These are phyloP conservation scores for Drosophila dunni DNA, from an alignment of 1,140 invertebrate genomes.

Conservation along the genomic window DNA sequence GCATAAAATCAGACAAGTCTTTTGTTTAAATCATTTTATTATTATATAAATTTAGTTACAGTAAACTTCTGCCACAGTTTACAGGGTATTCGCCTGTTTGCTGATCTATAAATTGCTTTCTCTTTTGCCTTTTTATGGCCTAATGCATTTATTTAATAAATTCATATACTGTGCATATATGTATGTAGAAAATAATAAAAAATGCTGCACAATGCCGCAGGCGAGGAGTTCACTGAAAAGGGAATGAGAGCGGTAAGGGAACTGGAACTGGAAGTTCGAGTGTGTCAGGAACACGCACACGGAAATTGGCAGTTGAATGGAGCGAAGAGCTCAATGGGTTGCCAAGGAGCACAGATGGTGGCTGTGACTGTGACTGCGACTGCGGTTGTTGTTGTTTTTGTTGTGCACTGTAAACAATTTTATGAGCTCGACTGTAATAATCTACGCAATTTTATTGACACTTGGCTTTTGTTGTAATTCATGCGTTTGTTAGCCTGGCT, in stretches of 20 bases:
- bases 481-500: constrained; percentile 15
- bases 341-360: constrained; percentile 4
- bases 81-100: constrained; percentile 10
- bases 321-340: constrained; percentile 14
- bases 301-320: constrained; percentile 75
- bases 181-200: constrained; percentile 8
- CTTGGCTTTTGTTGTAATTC: constrained; percentile 73
- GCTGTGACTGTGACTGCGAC: not conserved
- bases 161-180: constrained; percentile 55
- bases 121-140: constrained; percentile 42
- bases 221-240: constrained; percentile 14
- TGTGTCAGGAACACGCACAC: constrained; percentile 62
- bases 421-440: constrained; percentile 79
- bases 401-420: constrained; percentile 75
- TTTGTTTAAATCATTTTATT: no score
- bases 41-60: no score
- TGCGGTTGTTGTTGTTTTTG: no score
- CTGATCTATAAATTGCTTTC: constrained; percentile 15
- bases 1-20: no score
- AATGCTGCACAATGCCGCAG: constrained; percentile 58
- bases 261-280: not conserved
- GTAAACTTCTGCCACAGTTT: not conserved
- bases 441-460: constrained; percentile 83
- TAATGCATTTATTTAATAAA: constrained; percentile 84
- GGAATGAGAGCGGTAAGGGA: no score